Conservation (phyloP, 2,113 vertebrate species). For the Prionailurus bengalensis region DNA sequence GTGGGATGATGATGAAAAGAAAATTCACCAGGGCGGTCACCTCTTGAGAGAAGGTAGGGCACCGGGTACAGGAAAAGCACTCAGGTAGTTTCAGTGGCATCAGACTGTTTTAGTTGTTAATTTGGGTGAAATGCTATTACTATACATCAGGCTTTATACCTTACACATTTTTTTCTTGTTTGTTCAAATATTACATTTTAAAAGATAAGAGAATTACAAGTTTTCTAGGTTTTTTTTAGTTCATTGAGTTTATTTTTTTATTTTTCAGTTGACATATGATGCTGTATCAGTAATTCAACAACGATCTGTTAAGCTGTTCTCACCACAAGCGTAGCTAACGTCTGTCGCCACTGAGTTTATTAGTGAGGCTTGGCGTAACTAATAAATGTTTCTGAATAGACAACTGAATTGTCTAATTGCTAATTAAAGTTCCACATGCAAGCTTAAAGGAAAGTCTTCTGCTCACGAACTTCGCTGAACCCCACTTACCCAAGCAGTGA, state of each 20-base stretch:
- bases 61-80: neutral
- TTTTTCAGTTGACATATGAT: neutral
- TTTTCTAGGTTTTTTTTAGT: neutral
- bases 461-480: fast-evolving
- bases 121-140: neutral
- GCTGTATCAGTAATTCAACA: neutral
- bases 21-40: neutral
- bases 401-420: neutral
- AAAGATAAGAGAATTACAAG: neutral
- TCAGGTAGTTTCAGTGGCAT: fast-evolving
- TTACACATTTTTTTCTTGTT: neutral
- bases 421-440: neutral
- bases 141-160: neutral
- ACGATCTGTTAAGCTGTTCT: neutral
- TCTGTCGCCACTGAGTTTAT: neutral
- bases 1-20: too few species aligned
- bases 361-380: neutral
- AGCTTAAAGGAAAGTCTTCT: neutral
- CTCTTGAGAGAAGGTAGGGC: neutral
- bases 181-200: slow-evolving; percentile 25
- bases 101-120: neutral
- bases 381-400: neutral
- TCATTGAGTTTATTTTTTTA: neutral
- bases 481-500: slow-evolving; percentile 93
- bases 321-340: neutral